Base-by-base conservation (phyloP, 2,888 invertebrate species). In the Troides oblongomaculatus region DNA sequence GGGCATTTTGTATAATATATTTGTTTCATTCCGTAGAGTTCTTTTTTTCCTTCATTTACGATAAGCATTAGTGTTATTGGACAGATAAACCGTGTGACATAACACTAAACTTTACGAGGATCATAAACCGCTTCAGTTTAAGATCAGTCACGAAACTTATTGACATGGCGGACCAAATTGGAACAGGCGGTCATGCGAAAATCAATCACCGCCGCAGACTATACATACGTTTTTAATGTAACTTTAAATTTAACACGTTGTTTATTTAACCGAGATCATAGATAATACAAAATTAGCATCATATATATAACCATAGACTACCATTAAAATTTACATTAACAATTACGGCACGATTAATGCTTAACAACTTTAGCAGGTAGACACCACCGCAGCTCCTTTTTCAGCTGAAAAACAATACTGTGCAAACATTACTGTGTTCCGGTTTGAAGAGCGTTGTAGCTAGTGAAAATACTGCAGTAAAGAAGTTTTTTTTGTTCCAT, bases 111-210 rank as follows among this genome's bases (percentile, higher is more conserved):
- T 67, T 67, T 62, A 67, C 62, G 62, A 67, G 23, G 17, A 18
- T 58, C 57, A 39, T 68, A 68, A 68, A 63, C 21, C 63, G 68
- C 58, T 68, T 23, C 68, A 59, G 58, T 50, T 59, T 68, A 5
- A 68, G 30, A 63, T 46, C 53, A 39, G 66, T 17, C 25, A 66
- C 61, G 36, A 53, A 12, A 18, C 12, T 10, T 21, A 56, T 53
- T 62, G 61, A 62, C 56, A 62, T 53, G 18, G 56, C 17, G n/a
- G n/a, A 39, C 18, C 61, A 66, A 62, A 66, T 62, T 66, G 62
- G 58, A 60, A 66, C 39, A 62, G 39, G 50, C 30, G 46, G 39
- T 39, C 59, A 23, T 53, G 62, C 50, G 59, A 68, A 63, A 57
- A 68, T 58, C 59, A 50, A 50, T 58, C 58, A 58, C 30, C 10